Evolutionary conservation across 2,113 vertebrate species (phyloP), one percentile per base, ranked within the genome.

Genomic region (Anarhynchus alexandrinus): DNA sequence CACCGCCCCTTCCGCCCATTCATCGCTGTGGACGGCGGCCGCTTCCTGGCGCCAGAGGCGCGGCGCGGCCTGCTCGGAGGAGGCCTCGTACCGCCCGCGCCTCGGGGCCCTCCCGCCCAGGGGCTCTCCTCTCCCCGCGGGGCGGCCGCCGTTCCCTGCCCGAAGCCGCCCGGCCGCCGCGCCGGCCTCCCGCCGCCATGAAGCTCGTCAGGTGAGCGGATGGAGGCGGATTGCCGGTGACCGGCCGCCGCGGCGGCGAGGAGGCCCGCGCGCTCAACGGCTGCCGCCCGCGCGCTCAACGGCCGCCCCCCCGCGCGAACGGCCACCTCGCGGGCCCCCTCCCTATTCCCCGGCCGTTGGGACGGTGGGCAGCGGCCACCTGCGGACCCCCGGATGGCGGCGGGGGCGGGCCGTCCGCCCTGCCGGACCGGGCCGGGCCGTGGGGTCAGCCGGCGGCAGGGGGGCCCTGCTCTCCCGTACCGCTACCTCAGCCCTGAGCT

Each of bases 181-280:
- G 27, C 62, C 58, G 22, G 38, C 54, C 30, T 70, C 36, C 76
- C 32, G 82, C 57, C 72, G 77, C 85, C 30, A 95, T 95, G 95
- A 95, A 95, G 78, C 95, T 95, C 58, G 93, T 96, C 82, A 92
- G 95, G 94, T 96, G 84, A 95, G 88, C 51, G 85, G 76, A 86
- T 88, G 82, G 72, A 36, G 66, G 38, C 45, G 82, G 94, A 94
- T 86, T 38, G 54, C 27, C 54, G 45, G 52, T 9, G 34, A 34
- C 26, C 10, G 17, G n/a, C 8, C 8, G 70, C 34, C 7, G 64
- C 9, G 54, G 69, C 45, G 34, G 36, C 27, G 5, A 5, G 36
- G 34, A 11, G 12, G 47, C 17, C 85, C 13, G 61, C 57, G 36
- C 36, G 14, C 34, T 12, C n/a, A 22, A 4, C 11, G 32, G 30